phyloP scores from a whole-genome alignment of 2,888 invertebrate species.

The Timema cristinae region DNA sequence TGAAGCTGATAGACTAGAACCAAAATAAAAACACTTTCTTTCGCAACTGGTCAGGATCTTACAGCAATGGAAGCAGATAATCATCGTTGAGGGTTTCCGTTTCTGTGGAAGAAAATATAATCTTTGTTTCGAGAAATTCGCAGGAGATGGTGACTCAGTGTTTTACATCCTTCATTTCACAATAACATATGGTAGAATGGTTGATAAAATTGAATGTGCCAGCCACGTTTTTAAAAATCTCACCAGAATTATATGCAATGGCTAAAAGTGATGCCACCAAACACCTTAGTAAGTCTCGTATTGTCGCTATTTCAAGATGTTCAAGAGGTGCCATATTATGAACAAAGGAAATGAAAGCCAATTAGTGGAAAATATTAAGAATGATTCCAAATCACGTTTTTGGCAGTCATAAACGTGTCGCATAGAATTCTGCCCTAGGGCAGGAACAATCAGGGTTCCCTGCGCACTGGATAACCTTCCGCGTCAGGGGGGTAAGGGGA shows the following conservation, averaged over 20 bases:
- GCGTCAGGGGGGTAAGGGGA: background rate
- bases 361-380: background rate
- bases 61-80: conserved; percentile 34
- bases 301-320: background rate
- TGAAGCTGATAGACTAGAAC: conserved; percentile 26
- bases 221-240: conserved; percentile 37
- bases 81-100: conserved; percentile 39
- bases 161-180: conserved; percentile 35
- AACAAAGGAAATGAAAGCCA: background rate
- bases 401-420: background rate
- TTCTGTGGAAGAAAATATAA: conserved; percentile 36
- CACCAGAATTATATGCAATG: conserved; percentile 10
- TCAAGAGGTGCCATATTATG: background rate
- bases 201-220: conserved; percentile 39
- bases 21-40: too few relatives aligned
- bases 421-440: background rate
- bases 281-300: background rate
- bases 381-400: background rate
- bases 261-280: background rate
- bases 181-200: conserved; percentile 33
- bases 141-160: conserved; percentile 42
- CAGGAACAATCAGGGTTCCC: background rate
- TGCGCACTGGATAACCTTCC: background rate
- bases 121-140: conserved; percentile 36
- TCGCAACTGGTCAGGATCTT: too few relatives aligned